phyloP scores from a whole-genome alignment of 2,888 invertebrate species.

The Asteroscopus sphinx region DNA sequence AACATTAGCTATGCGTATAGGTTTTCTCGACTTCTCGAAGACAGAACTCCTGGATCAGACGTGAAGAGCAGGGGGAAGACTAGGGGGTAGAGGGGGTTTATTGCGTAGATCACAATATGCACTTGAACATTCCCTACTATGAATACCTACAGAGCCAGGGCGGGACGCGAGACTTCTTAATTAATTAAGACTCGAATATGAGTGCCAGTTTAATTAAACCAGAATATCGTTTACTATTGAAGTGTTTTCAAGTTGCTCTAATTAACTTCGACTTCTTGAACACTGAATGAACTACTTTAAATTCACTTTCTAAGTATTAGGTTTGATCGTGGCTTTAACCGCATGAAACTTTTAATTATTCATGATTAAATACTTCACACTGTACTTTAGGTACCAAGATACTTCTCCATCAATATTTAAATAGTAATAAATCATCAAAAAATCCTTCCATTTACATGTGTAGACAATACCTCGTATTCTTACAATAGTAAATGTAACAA shows the following conservation, averaged over 20 bases:
- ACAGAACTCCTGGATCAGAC: constrained; percentile 83
- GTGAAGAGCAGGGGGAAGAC: constrained; percentile 77
- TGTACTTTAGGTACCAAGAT: too few relatives aligned
- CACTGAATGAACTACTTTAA: neutral
- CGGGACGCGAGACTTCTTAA: constrained; percentile 70
- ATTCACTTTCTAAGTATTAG: neutral
- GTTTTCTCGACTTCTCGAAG: constrained; percentile 73
- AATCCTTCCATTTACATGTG: too few relatives aligned
- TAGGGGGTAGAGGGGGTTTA: constrained; percentile 66
- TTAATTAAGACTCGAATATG: constrained; percentile 66
- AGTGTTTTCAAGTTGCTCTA: constrained; percentile 13
- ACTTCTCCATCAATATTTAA: too few relatives aligned
- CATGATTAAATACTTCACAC: too few relatives aligned
- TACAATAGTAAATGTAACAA: constrained; percentile 17
- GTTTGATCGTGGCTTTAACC: too few relatives aligned
- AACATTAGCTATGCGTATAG: constrained; percentile 52
- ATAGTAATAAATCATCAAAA: too few relatives aligned
- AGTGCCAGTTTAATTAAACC: constrained; percentile 58
- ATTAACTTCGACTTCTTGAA: constrained; percentile 9
- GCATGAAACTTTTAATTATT: too few relatives aligned
- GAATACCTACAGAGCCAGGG: constrained; percentile 82
- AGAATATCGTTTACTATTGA: constrained; percentile 28
- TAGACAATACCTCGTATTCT: neutral
- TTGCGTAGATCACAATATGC: constrained; percentile 89
- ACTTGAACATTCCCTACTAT: constrained; percentile 85